Percentiles rank a stretch among this genome's conserved stretches.
phyloP scores from a whole-genome alignment of 2,888 invertebrate species.

The Agrotis ipsilon region DNA sequence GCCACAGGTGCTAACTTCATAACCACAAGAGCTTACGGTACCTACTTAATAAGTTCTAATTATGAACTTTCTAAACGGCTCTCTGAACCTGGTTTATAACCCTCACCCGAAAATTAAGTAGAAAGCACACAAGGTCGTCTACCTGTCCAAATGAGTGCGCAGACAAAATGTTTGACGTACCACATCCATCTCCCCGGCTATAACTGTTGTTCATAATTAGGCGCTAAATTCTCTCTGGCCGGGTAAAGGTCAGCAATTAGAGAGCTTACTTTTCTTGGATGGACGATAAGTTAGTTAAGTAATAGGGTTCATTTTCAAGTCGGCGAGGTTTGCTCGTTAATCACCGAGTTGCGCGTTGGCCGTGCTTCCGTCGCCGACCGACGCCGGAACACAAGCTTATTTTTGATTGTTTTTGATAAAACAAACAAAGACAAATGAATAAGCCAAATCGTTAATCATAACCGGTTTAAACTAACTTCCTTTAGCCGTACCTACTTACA shows the following conservation, averaged over 20 bases:
- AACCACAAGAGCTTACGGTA: constrained; percentile 1
- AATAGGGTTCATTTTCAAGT: constrained; percentile 88
- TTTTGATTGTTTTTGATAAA: constrained; percentile 90
- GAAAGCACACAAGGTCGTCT: constrained; percentile 41
- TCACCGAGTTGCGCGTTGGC: constrained; percentile 77
- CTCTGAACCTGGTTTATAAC: constrained; percentile 41
- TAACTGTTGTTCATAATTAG: constrained; percentile 61
- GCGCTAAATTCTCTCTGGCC: constrained; percentile 63
- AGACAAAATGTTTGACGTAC: constrained; percentile 62
- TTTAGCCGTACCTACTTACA: constrained; percentile 70
- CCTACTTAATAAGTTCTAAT: constrained; percentile 33
- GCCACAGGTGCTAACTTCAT: background rate
- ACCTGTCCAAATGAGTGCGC: constrained; percentile 55
- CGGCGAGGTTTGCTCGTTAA: constrained; percentile 84
- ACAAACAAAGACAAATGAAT: constrained; percentile 87
- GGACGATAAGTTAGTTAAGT: constrained; percentile 83
- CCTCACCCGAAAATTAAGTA: constrained; percentile 47
- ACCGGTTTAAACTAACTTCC: constrained; percentile 79
- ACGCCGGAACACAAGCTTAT: constrained; percentile 85
- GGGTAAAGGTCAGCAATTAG: constrained; percentile 81
- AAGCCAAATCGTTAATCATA: constrained; percentile 84
- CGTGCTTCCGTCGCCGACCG: constrained; percentile 81
- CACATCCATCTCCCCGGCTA: constrained; percentile 55
- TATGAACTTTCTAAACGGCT: constrained; percentile 36
- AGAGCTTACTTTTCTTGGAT: constrained; percentile 73